Conservation (phyloP, 1,140 invertebrate genomes). For the Thaumetopoea pityocampa region DNA sequence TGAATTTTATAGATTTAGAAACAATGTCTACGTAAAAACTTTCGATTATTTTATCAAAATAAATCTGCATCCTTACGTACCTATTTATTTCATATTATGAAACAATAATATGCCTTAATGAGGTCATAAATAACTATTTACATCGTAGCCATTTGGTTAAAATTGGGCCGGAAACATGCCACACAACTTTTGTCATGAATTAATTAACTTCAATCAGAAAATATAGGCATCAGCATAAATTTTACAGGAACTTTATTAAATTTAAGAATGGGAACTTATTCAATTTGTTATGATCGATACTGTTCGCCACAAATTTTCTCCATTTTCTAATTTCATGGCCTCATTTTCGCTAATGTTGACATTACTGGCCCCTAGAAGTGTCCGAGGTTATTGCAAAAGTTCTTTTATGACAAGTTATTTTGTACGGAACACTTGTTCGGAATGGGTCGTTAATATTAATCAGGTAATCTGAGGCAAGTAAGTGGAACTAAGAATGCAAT, state of each 20-base stretch:
- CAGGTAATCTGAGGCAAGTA: constrained; percentile 2
- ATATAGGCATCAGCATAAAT: constrained; percentile 34
- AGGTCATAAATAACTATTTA: constrained; percentile 39
- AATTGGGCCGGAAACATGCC: constrained; percentile 29
- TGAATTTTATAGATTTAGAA: too few relatives aligned
- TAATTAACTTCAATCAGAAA: constrained; percentile 36
- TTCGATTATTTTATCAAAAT: too few relatives aligned
- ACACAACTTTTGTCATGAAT: constrained; percentile 46
- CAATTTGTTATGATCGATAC: constrained; percentile 45
- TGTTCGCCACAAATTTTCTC: constrained; percentile 17
- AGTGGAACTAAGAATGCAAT: constrained; percentile 1
- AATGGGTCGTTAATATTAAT: constrained; percentile 3
- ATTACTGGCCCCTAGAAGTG: constrained; percentile 30
- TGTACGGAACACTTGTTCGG: constrained; percentile 5
- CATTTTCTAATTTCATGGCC: constrained; percentile 33
- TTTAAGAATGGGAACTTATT: constrained; percentile 35
- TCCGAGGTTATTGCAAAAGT: constrained; percentile 28
- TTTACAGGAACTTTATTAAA: constrained; percentile 49
- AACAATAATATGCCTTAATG: constrained; percentile 21
- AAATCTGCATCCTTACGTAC: too few relatives aligned
- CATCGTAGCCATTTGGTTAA: constrained; percentile 23
- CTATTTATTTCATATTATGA: too few relatives aligned
- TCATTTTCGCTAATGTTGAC: constrained; percentile 47
- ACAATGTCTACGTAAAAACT: too few relatives aligned
- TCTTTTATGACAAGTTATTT: constrained; percentile 17